Base-by-base conservation (phyloP, 2,888 invertebrate genomes). In the Priocnemis perturbator region DNA sequence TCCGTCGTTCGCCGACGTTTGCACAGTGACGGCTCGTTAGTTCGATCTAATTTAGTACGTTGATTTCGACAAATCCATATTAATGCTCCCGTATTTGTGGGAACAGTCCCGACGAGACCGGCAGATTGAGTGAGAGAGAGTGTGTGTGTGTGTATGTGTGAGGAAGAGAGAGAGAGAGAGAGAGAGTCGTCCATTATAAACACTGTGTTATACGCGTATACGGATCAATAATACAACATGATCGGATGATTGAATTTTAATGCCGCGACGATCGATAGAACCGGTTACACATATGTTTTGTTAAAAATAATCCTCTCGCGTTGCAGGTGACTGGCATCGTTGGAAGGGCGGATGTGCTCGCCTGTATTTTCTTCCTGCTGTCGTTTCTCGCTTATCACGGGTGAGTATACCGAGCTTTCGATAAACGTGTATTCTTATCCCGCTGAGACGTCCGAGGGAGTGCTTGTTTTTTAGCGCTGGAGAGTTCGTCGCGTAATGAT, bases 241-340 rank as follows among this genome's bases (percentile, higher is more conserved):
- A 1, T 3, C 14, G 1, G 11, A 9, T 9, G 7, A 37, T 26
- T 26, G 7, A 37, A 7, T 9, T 11, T 37, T 37, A 37, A 37
- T 37, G 37, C 11, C 37, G 37, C 14, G 14, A 9, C 37, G 14
- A 37, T 11, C 1, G 7, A 11, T 37, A 37, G 11, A 37, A 11
- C 37, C 14, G 14, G 4, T 11, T 37, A 9, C 14, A 1, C 37
- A 9, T 1, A 20, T 45, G 30, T 60, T 26, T 30, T 61, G 53
- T 30, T 17, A 47, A 48, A 55, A 52, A 11, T 50, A 47, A 55
- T 56, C 69, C 73, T 79, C 82, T 67, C 19, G 14, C 77, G 74
- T 89, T 89, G 26, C 92, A 96, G 96, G 96, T 97, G 67, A 94
- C 96, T 0, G 96, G 95, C 66, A 93, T 96, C 68, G 97, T 97